Percentiles rank a stretch among this genome's conserved stretches.
Conservation (phyloP, 2,113 vertebrate species). For the Cebidichthys violaceus region DNA sequence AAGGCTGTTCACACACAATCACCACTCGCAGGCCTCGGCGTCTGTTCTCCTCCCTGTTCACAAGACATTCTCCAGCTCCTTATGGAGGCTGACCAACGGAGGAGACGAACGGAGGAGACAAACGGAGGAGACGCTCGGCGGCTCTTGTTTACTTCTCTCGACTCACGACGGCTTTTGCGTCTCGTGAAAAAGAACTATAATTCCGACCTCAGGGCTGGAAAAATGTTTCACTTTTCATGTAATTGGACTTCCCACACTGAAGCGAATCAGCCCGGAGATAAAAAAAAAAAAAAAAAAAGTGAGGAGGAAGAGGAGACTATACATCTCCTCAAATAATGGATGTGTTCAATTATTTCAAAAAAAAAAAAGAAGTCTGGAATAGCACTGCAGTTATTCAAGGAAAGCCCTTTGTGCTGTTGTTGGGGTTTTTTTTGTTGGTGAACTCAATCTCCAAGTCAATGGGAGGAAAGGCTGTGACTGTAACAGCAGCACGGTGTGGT, state of each 20-base stretch:
- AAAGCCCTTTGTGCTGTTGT: neutral
- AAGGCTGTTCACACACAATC: conserved; percentile 23
- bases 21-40: conserved; percentile 26
- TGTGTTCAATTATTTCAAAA: conserved; percentile 21
- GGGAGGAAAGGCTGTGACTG: neutral
- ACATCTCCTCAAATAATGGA: conserved; percentile 31
- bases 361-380: conserved; percentile 10
- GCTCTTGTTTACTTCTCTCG: conserved; percentile 10
- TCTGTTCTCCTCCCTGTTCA: conserved; percentile 43
- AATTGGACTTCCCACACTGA: conserved; percentile 45
- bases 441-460: neutral
- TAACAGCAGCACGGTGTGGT: neutral
- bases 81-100: conserved; percentile 29
- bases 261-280: conserved; percentile 30
- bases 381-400: conserved; percentile 1
- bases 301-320: conserved; percentile 14
- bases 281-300: too few species aligned
- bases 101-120: conserved; percentile 10
- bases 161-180: conserved; percentile 2
- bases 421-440: conserved; percentile 6
- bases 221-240: conserved; percentile 46
- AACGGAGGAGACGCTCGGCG: conserved; percentile 8
- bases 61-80: conserved; percentile 15
- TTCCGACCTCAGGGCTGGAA: conserved; percentile 21
- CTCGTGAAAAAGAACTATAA: neutral